Percentiles rank a stretch among this genome's conserved stretches.
Evolutionary conservation across 1,140 invertebrate species (phyloP).

Genomic region (Eupristina koningsbergeri): DNA sequence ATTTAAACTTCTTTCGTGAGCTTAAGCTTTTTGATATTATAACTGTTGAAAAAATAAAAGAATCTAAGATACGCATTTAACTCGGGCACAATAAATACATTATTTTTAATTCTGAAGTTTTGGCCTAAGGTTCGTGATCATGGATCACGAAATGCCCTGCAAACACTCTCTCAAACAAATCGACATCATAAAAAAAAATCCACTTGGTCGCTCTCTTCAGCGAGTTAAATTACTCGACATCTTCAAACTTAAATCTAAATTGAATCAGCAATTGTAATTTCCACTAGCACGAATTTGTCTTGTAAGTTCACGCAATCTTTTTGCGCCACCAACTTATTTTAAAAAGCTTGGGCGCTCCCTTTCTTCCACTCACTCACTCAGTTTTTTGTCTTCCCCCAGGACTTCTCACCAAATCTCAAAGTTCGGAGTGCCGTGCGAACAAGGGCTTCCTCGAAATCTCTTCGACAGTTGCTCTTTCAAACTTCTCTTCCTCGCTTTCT

Average conservation of each 20-base stretch:
- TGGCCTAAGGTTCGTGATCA: constrained; percentile 8
- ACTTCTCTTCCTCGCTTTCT: not conserved
- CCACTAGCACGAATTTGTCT: constrained; percentile 11
- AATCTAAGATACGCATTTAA: not conserved
- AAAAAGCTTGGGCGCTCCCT: not conserved
- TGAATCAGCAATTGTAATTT: constrained; percentile 23
- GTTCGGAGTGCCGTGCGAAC: constrained; percentile 11
- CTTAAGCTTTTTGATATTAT: constrained; percentile 3
- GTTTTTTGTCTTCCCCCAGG: constrained; percentile 16
- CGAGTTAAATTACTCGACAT: constrained; percentile 4
- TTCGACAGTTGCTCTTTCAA: constrained; percentile 38
- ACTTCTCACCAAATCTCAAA: constrained; percentile 18
- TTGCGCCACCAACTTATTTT: not conserved
- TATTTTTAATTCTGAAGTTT: constrained; percentile 21
- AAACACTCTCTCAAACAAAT: not conserved
- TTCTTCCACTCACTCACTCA: not conserved
- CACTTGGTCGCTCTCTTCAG: not conserved
- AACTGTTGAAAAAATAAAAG: constrained; percentile 1
- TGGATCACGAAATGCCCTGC: constrained; percentile 15
- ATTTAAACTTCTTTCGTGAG: constrained; percentile 9
- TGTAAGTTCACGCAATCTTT: constrained; percentile 15
- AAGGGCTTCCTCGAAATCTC: not conserved
- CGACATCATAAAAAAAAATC: constrained; percentile 1
- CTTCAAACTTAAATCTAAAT: constrained; percentile 26
- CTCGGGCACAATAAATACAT: not conserved